phyloP scores from a whole-genome alignment of 2,888 invertebrate genomes.

The Eristalis arbustorum region DNA sequence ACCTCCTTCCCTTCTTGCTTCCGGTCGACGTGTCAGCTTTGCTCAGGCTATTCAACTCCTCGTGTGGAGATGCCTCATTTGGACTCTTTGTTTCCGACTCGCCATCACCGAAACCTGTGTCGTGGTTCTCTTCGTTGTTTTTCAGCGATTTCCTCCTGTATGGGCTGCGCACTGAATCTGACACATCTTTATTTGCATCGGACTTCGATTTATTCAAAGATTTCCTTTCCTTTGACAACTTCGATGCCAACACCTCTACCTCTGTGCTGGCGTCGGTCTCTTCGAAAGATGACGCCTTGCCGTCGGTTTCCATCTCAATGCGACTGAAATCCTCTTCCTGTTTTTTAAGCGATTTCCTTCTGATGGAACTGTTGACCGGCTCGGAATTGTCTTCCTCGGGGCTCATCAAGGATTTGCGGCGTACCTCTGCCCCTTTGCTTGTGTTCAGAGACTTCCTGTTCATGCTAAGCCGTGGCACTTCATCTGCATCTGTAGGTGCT shows the following conservation, averaged over 20 bases:
- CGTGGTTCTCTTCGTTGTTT: neutral
- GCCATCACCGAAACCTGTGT: neutral
- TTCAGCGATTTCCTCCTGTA: neutral
- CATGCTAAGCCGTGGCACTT: neutral
- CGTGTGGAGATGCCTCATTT: neutral
- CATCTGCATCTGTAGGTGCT: neutral
- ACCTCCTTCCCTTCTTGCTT: neutral
- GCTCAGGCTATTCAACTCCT: neutral
- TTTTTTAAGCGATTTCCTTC: neutral
- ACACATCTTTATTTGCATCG: neutral
- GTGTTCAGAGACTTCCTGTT: conserved; percentile 4
- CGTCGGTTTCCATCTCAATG: neutral
- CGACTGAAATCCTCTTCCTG: neutral
- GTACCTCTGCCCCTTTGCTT: neutral
- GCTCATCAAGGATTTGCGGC: neutral
- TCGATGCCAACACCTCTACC: neutral
- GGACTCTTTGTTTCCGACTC: neutral
- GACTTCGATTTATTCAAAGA: conserved; percentile 19
- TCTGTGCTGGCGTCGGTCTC: neutral
- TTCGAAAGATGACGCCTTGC: neutral
- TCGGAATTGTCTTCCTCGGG: neutral
- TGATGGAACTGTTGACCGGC: neutral
- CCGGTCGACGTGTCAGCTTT: neutral
- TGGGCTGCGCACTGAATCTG: neutral
- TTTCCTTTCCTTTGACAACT: neutral